These are phyloP conservation scores for Chitala chitala DNA, from an alignment of 2,113 vertebrate genomes.

Conservation along the genomic window DNA sequence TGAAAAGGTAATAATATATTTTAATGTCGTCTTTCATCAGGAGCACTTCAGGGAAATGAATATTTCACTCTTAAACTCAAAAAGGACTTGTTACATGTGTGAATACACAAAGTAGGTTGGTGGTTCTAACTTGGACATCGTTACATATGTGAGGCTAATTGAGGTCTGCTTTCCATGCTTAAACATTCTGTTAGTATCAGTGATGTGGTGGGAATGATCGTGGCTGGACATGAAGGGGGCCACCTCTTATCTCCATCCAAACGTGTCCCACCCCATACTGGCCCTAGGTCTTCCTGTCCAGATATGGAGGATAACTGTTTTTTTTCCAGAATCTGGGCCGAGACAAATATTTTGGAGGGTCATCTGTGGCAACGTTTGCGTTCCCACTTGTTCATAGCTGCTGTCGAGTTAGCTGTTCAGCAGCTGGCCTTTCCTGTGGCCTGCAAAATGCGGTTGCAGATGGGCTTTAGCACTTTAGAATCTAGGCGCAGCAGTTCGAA, in stretches of 20 bases:
- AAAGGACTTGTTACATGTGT: background rate
- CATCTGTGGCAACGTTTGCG: background rate
- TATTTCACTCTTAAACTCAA: background rate
- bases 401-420: background rate
- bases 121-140: constrained; percentile 30
- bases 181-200: constrained; percentile 37
- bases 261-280: constrained; percentile 41
- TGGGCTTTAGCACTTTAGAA: background rate
- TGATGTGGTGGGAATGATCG: constrained; percentile 48
- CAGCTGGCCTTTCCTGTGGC: background rate
- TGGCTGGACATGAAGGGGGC: constrained; percentile 49
- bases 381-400: background rate
- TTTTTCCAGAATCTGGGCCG: background rate
- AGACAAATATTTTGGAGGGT: background rate
- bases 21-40: too few species aligned
- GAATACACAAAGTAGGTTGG: constrained; percentile 21
- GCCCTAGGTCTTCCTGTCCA: constrained; percentile 51
- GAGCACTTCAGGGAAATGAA: background rate
- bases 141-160: constrained; percentile 30
- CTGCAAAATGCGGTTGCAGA: background rate
- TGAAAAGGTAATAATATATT: too few species aligned
- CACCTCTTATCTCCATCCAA: constrained; percentile 55
- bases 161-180: constrained; percentile 37
- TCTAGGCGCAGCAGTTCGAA: background rate
- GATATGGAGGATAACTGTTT: constrained; percentile 42